Percentiles rank a stretch among this genome's conserved stretches.
Evolutionary conservation across 2,888 invertebrate species (phyloP).

Genomic region (Julus scanicus): DNA sequence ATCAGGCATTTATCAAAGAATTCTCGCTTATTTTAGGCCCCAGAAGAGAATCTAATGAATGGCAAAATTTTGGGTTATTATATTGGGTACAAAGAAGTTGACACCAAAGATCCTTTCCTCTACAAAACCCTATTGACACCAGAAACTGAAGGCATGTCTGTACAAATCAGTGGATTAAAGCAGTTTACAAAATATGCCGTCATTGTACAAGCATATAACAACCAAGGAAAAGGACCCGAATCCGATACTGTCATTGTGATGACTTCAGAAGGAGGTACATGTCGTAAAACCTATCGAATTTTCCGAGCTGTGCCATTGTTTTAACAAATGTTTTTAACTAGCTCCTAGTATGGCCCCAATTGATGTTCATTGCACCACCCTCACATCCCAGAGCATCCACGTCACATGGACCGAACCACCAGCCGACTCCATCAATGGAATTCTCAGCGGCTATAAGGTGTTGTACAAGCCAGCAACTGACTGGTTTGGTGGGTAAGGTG

Average conservation of each 20-base stretch:
- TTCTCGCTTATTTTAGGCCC: constrained; percentile 46
- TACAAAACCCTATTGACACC: constrained; percentile 58
- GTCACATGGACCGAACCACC: background rate
- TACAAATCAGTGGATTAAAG: constrained; percentile 57
- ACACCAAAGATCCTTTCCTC: constrained; percentile 58
- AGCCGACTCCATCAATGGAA: constrained; percentile 76
- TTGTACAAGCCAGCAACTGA: constrained; percentile 90
- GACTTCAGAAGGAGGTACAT: constrained; percentile 66
- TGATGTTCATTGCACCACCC: background rate
- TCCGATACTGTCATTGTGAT: constrained; percentile 63
- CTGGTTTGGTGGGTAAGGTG: constrained; percentile 83
- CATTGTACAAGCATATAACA: constrained; percentile 65
- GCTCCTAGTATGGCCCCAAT: background rate
- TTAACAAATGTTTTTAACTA: background rate
- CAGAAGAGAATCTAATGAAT: constrained; percentile 46
- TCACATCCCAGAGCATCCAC: no score
- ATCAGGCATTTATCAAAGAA: no score
- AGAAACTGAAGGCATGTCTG: constrained; percentile 57
- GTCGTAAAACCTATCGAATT: background rate
- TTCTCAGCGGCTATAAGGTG: constrained; percentile 95
- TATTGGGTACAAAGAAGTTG: constrained; percentile 59
- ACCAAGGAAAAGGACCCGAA: constrained; percentile 64
- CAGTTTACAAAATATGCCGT: constrained; percentile 66
- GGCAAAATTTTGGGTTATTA: constrained; percentile 59
- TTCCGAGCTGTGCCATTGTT: no score